Conservation (phyloP, 2,797 vertebrate species). For the Acipenser ruthenus region DNA sequence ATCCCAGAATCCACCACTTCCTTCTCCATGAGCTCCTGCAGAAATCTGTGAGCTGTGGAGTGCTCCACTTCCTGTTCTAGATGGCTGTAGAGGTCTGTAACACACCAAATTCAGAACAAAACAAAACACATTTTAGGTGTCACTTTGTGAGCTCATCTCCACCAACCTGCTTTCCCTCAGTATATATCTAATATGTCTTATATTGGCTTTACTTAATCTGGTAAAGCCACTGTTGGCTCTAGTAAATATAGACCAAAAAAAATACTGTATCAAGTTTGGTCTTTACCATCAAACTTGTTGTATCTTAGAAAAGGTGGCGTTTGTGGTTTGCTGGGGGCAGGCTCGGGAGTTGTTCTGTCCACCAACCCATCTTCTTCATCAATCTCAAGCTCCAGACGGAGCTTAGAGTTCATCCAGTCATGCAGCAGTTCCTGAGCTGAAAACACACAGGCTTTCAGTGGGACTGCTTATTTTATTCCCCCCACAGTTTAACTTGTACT, state of each 20-base stretch:
- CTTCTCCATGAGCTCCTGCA: constrained; percentile 77
- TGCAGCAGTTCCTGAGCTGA: constrained; percentile 75
- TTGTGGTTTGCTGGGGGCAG: constrained; percentile 12
- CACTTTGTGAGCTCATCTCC: too few species aligned
- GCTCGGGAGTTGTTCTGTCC: constrained; percentile 25
- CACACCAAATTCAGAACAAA: too few species aligned
- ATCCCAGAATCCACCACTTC: constrained; percentile 58
- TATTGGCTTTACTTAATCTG: too few species aligned
- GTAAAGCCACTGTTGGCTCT: too few species aligned
- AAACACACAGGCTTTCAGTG: constrained; percentile 4
- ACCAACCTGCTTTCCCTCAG: too few species aligned
- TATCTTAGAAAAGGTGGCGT: constrained; percentile 35
- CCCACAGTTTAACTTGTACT: too few species aligned
- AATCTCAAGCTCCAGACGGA: constrained; percentile 60
- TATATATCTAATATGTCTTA: too few species aligned
- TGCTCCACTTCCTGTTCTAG: constrained; percentile 73
- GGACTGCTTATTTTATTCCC: too few species aligned
- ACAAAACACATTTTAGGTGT: too few species aligned
- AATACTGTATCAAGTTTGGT: not conserved
- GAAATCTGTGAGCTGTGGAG: constrained; percentile 57
- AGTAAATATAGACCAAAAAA: not conserved
- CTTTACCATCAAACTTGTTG: constrained; percentile 76
- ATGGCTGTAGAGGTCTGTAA: constrained; percentile 70
- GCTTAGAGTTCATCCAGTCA: constrained; percentile 74
- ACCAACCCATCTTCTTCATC: constrained; percentile 38